Conservation (phyloP, 2,797 vertebrate genomes). For the Sebastes diploproa region DNA sequence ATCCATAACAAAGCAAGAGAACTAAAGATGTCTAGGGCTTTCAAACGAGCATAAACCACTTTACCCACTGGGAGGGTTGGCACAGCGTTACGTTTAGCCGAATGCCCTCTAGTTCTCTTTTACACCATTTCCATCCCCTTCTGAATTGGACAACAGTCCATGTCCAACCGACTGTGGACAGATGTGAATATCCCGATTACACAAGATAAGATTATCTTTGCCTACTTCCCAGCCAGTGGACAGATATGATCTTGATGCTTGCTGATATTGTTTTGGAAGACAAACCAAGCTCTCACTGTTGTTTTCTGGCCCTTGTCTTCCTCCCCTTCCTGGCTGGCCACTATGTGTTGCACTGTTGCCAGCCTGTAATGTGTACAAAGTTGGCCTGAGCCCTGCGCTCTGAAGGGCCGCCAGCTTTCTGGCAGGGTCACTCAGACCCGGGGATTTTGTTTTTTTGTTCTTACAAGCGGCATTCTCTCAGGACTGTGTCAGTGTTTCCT, state of each 20-base stretch:
- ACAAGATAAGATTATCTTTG: not conserved
- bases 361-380: slow-evolving; percentile 48
- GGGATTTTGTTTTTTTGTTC: slow-evolving; percentile 3
- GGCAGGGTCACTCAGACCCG: slow-evolving; percentile 33
- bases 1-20: not conserved
- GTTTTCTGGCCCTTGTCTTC: not conserved
- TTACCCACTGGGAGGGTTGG: not conserved
- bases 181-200: not conserved
- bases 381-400: slow-evolving; percentile 56
- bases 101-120: not conserved
- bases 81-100: not conserved
- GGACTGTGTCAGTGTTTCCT: slow-evolving; percentile 45
- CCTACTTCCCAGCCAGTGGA: not conserved
- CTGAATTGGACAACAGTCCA: not conserved
- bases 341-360: slow-evolving; percentile 36
- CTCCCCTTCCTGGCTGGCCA: slow-evolving; percentile 4
- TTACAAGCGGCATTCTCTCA: slow-evolving; percentile 27
- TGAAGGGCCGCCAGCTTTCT: slow-evolving; percentile 42
- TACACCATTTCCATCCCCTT: not conserved
- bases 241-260: slow-evolving; percentile 28
- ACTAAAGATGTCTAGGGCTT: not conserved
- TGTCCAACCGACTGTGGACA: not conserved
- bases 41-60: not conserved
- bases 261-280: slow-evolving; percentile 23
- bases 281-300: not conserved